Evolutionary conservation across 2,888 invertebrate species (phyloP), one percentile per base, ranked within the genome.

Genomic region (Rhogogaster chlorosoma): DNA sequence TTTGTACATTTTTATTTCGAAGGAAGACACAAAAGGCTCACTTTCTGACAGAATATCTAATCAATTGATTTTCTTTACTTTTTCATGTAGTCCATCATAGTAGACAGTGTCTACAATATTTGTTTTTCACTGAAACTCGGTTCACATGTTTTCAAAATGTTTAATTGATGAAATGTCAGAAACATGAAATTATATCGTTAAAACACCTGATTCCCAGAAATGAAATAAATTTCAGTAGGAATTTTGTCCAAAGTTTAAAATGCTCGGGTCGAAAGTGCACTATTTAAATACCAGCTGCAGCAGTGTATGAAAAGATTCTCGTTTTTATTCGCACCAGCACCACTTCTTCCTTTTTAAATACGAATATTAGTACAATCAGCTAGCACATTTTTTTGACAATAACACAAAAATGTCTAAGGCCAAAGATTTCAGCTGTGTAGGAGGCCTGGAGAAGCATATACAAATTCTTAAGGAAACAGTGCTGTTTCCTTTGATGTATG

Each of bases 381-480:
- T 38, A 61, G 22, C 12, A 22, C n/a, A n/a, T n/a, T 26, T 18
- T 53, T 53, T 53, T 53, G 1, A 7, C 53, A 53, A 53, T 53
- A 7, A 38, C 29, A 38, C 18, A 83, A 89, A 85, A 57, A 92
- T 91, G 92, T 89, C 90, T 38, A 84, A 84, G 18, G 57, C 36
- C 29, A 92, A 90, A 85, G 93, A 93, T 87, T 93, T 93, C 87
- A 91, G 93, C 9, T 92, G 91, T 84, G 96, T 98, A 61, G 98
- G 98, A 36, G 98, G 98, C 10, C 94, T 98, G 88, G 96, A 97
- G 88, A 96, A 96, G 83, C 98, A 98, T 91, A 96, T 98, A 86
- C 96, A 96, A 90, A 96, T 97, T 89, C 95, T 98, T 29, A 96
- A 98, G 89, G 98, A 98, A 93, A 98, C 98, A 96, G 97, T 98